A percentile compares a stretch with the other conserved stretches of the same genome.
phyloP scores from a whole-genome alignment of 1,140 invertebrate species.

The Drosophila hydei region DNA sequence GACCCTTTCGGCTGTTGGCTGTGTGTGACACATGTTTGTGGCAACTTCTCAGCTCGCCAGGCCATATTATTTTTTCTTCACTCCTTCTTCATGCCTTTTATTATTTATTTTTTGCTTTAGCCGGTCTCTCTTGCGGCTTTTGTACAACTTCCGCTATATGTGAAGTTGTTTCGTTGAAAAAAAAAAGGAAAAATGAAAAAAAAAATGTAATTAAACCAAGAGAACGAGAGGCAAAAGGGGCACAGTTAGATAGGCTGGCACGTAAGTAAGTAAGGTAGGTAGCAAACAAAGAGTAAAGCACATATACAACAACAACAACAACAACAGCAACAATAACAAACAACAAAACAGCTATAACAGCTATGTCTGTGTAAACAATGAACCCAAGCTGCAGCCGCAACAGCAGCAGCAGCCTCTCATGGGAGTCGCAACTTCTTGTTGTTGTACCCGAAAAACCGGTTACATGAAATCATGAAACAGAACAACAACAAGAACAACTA shows the following conservation, averaged over 20 bases:
- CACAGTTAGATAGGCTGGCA: slow-evolving; percentile 14
- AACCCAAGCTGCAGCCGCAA: slow-evolving; percentile 41
- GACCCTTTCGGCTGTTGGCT: too few relatives aligned
- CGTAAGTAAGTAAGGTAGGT: slow-evolving; percentile 33
- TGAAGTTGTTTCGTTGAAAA: slow-evolving; percentile 59
- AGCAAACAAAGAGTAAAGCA: slow-evolving; percentile 55
- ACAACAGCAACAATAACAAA: slow-evolving; percentile 32
- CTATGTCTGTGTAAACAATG: slow-evolving; percentile 47
- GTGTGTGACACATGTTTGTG: slow-evolving; percentile 28
- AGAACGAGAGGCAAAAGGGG: slow-evolving; percentile 21
- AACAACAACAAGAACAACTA: too few relatives aligned
- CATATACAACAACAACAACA: slow-evolving; percentile 23
- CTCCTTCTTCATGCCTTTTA: slow-evolving; percentile 16
- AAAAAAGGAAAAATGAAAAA: too few relatives aligned
- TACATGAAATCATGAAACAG: slow-evolving; percentile 73
- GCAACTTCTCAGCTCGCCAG: slow-evolving; percentile 28
- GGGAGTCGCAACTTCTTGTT: slow-evolving; percentile 62
- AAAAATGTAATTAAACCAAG: slow-evolving; percentile 75
- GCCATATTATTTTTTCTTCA: slow-evolving; percentile 19
- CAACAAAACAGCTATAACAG: slow-evolving; percentile 17
- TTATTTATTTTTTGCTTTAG: slow-evolving; percentile 46
- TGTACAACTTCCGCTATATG: slow-evolving; percentile 76
- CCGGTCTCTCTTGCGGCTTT: slow-evolving; percentile 68
- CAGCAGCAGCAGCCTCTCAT: slow-evolving; percentile 54
- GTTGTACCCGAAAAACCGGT: slow-evolving; percentile 66